Conservation (phyloP, 2,113 vertebrate species). For the Nothobranchius kuhntae region DNA sequence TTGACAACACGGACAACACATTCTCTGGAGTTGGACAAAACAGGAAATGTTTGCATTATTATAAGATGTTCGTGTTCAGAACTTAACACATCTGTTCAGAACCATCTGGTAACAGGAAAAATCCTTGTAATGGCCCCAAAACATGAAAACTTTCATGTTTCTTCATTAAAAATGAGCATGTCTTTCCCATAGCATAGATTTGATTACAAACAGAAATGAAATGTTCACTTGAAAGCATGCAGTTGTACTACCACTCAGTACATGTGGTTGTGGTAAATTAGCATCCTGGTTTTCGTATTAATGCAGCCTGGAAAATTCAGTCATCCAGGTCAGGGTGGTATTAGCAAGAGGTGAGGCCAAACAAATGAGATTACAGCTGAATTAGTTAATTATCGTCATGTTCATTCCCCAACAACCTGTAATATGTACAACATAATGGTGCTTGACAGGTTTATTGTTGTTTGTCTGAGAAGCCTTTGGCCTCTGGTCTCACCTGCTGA, state of each 20-base stretch:
- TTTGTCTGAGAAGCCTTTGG: slow-evolving; percentile 77
- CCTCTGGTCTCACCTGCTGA: slow-evolving; percentile 72
- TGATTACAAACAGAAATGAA: no score
- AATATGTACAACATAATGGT: slow-evolving; percentile 77
- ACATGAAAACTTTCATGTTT: no score
- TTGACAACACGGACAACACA: no score
- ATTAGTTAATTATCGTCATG: slow-evolving; percentile 82
- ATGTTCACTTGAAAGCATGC: no score
- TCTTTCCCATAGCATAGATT: no score
- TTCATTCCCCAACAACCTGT: slow-evolving; percentile 74
- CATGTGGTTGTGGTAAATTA: slow-evolving; percentile 48
- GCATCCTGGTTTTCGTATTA: slow-evolving; percentile 61
- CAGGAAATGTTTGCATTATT: no score
- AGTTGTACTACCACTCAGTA: slow-evolving; percentile 10
- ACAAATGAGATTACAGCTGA: slow-evolving; percentile 82
- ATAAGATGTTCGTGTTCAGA: no score
- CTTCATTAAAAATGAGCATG: no score
- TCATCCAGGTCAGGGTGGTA: slow-evolving; percentile 65
- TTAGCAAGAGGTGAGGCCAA: slow-evolving; percentile 66
- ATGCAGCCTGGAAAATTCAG: slow-evolving; percentile 61
- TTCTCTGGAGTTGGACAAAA: no score
- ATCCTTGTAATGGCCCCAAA: no score
- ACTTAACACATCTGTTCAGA: no score
- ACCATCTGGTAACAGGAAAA: no score
- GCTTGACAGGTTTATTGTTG: slow-evolving; percentile 77